phyloP scores from a whole-genome alignment of 1,140 invertebrate species.

The Fopius arisanus region DNA sequence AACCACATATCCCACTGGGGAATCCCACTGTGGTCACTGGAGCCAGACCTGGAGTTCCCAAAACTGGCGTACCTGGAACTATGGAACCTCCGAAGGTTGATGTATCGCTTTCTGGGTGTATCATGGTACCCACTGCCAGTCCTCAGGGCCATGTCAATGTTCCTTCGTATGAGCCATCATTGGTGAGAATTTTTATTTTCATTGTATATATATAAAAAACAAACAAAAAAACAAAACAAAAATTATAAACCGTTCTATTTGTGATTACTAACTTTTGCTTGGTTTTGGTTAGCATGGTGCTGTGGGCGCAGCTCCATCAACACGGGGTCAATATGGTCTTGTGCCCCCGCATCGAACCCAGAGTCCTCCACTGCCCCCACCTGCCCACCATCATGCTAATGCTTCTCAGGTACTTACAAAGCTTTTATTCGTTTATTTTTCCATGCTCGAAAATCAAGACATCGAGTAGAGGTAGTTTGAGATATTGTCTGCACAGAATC shows the following conservation, averaged over 20 bases:
- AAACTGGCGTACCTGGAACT: slow-evolving; percentile 56
- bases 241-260: not conserved
- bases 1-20: slow-evolving; percentile 58
- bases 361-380: slow-evolving; percentile 73
- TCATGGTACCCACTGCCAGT: slow-evolving; percentile 70
- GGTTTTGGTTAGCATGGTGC: slow-evolving; percentile 61
- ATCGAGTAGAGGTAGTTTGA: too few relatives aligned
- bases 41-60: slow-evolving; percentile 48
- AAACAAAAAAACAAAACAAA: too few relatives aligned
- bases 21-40: slow-evolving; percentile 48
- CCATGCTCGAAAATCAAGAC: slow-evolving; percentile 1
- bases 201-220: too few relatives aligned
- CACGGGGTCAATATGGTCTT: slow-evolving; percentile 60
- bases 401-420: slow-evolving; percentile 74
- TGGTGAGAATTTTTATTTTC: slow-evolving; percentile 69
- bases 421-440: slow-evolving; percentile 26
- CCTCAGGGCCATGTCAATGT: slow-evolving; percentile 66
- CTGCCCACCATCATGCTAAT: slow-evolving; percentile 82
- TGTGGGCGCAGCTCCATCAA: slow-evolving; percentile 56
- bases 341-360: slow-evolving; percentile 64
- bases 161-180: slow-evolving; percentile 69
- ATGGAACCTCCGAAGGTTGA: slow-evolving; percentile 69
- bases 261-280: slow-evolving; percentile 41
- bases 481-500: too few relatives aligned
- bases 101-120: slow-evolving; percentile 66